Evolutionary conservation across 2,797 vertebrate species (phyloP).

Genomic region (Euthynnus affinis): DNA sequence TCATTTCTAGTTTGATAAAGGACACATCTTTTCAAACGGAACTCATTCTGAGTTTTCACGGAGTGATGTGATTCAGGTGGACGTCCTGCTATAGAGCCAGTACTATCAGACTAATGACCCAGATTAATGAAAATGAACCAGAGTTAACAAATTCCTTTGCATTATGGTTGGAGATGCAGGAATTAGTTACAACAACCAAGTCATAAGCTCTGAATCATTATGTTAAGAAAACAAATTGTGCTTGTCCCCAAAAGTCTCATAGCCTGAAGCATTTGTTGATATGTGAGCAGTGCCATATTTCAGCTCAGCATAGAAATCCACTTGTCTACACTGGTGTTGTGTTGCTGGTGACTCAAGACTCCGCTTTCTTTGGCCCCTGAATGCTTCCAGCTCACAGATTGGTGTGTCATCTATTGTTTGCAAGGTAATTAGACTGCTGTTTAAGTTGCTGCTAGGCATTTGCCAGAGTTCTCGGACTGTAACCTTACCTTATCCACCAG

Average conservation of each 20-base stretch:
- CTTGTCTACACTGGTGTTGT: constrained; percentile 2
- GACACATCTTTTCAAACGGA: neutral
- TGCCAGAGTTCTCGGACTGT: constrained; percentile 16
- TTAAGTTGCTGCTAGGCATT: constrained; percentile 28
- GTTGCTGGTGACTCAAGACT: constrained; percentile 10
- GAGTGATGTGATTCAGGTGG: neutral
- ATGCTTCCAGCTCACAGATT: constrained; percentile 38
- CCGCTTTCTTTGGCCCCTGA: constrained; percentile 2
- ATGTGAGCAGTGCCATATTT: constrained; percentile 36
- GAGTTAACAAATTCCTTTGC: neutral
- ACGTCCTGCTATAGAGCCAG: neutral
- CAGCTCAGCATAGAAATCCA: constrained; percentile 23
- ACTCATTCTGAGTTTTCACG: neutral
- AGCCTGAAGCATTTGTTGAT: constrained; percentile 23
- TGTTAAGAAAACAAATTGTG: neutral
- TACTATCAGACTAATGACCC: neutral
- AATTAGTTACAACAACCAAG: neutral
- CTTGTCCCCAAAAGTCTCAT: neutral
- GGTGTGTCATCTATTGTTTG: constrained; percentile 51
- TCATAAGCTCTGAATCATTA: neutral
- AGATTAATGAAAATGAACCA: neutral
- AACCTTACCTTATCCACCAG: constrained; percentile 9
- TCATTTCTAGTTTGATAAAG: neutral
- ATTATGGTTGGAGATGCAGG: neutral
- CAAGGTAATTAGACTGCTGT: constrained; percentile 40